phyloP scores from a whole-genome alignment of 2,797 vertebrate species.

The Pyrocephalus nanus region DNA sequence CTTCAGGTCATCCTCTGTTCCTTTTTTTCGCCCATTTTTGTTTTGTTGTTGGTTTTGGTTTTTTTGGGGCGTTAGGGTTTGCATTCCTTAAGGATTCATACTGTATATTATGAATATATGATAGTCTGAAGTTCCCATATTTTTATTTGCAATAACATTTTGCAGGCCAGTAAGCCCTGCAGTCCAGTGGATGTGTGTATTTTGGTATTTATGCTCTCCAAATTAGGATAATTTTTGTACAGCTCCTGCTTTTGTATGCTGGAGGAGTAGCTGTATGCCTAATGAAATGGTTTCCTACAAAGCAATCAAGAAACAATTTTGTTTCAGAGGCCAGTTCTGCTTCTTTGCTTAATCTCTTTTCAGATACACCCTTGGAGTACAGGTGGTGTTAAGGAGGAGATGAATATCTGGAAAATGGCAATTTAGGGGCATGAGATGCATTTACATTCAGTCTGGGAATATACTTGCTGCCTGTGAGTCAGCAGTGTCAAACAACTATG shows the following conservation, averaged over 20 bases:
- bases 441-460: constrained; percentile 49
- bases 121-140: not conserved
- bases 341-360: not conserved
- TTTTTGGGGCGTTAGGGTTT: not conserved
- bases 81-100: not conserved
- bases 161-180: not conserved
- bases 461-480: constrained; percentile 23
- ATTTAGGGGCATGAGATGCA: constrained; percentile 10
- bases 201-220: not conserved
- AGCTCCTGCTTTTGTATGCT: not conserved
- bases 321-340: constrained; percentile 1
- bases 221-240: not conserved
- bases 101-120: not conserved
- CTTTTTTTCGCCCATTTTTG: too few species aligned
- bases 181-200: not conserved
- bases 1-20: not conserved
- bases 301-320: constrained; percentile 10
- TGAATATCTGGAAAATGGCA: constrained; percentile 33
- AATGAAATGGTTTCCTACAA: not conserved
- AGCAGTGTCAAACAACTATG: constrained; percentile 50
- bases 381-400: constrained; percentile 49
- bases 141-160: not conserved
- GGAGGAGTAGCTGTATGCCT: not conserved
- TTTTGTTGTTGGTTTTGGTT: not conserved
- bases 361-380: not conserved